Evolutionary conservation across 2,797 vertebrate species (phyloP).

Genomic region (Ctenosaura bakeri): DNA sequence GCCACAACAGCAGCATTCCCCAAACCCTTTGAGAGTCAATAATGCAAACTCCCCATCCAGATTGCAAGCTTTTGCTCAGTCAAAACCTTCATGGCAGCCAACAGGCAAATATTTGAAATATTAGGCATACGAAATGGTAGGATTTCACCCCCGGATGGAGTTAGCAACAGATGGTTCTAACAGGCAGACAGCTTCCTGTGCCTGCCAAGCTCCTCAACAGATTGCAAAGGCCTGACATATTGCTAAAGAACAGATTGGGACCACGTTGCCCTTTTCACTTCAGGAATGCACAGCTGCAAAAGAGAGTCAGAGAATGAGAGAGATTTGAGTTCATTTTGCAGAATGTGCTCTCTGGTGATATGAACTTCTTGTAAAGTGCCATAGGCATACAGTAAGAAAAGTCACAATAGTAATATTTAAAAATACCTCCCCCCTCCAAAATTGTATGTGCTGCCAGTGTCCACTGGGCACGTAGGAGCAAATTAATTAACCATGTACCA

Average conservation of each 20-base stretch:
- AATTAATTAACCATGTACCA: background rate
- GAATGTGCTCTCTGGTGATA: background rate
- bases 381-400: fast-evolving
- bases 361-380: background rate
- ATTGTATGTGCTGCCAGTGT: background rate
- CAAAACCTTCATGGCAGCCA: fast-evolving
- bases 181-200: conserved; percentile 45
- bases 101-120: conserved; percentile 21
- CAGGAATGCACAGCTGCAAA: conserved; percentile 66
- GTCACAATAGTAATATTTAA: fast-evolving
- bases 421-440: fast-evolving
- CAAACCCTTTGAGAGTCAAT: background rate
- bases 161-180: conserved; percentile 9
- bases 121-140: conserved; percentile 25
- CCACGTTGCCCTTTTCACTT: conserved; percentile 51
- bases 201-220: conserved; percentile 50
- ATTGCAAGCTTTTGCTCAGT: background rate
- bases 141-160: conserved; percentile 15
- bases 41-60: conserved; percentile 37
- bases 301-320: background rate
- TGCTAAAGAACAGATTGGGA: conserved; percentile 2
- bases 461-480: background rate
- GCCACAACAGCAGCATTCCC: too few species aligned
- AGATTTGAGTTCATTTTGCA: conserved; percentile 7
- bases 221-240: conserved; percentile 40